A percentile compares a stretch with the other conserved stretches of the same genome.
These are phyloP conservation scores for Helicoverpa assulta DNA, from an alignment of 2,888 invertebrate genomes.

Conservation along the genomic window DNA sequence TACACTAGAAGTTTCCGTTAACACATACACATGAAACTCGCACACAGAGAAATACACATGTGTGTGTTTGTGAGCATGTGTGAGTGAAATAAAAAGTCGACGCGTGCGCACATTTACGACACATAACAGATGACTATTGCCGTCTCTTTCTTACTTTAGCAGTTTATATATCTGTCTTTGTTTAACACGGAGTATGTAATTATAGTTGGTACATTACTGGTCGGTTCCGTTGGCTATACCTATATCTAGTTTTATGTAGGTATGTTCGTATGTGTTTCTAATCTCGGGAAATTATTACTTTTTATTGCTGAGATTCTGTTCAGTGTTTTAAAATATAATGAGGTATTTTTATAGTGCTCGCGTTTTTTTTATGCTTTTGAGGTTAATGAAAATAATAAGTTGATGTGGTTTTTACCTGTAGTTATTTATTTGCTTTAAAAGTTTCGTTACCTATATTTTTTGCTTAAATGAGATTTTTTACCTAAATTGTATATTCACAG, in stretches of 20 bases:
- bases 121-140: constrained; percentile 74
- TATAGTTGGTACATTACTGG: constrained; percentile 75
- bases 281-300: constrained; percentile 60
- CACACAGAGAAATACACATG: constrained; percentile 40
- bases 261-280: constrained; percentile 48
- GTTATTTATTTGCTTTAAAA: not conserved
- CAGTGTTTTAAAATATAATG: constrained; percentile 54
- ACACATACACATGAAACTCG: constrained; percentile 59
- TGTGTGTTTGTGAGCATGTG: constrained; percentile 61
- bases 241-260: constrained; percentile 61
- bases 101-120: constrained; percentile 79
- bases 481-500: too few relatives aligned
- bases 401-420: constrained; percentile 1
- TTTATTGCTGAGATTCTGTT: constrained; percentile 55
- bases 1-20: constrained; percentile 84
- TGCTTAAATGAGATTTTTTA: too few relatives aligned
- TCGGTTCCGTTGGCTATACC: constrained; percentile 63
- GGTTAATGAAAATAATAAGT: constrained; percentile 30
- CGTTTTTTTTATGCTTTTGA: constrained; percentile 15
- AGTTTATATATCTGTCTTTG: constrained; percentile 40
- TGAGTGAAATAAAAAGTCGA: constrained; percentile 75
- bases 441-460: not conserved
- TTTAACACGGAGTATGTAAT: constrained; percentile 72
- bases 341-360: constrained; percentile 47
- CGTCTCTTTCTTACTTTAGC: constrained; percentile 62